Conservation (phyloP, 2,113 vertebrate species). For the Mirounga angustirostris region DNA sequence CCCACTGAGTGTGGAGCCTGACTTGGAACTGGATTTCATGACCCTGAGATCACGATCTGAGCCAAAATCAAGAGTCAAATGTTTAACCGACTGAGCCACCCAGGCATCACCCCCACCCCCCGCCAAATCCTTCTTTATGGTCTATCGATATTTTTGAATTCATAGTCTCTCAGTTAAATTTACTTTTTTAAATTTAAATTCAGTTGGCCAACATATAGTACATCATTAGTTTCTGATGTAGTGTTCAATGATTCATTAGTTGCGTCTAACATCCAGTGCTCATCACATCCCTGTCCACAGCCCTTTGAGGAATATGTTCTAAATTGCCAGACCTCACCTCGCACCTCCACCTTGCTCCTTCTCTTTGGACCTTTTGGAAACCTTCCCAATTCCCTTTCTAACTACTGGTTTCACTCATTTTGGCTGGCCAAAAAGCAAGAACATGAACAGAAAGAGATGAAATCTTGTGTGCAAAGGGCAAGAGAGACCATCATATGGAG, state of each 20-base stretch:
- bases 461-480: neutral
- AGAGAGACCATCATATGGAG: neutral
- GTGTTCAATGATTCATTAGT: too few relatives aligned
- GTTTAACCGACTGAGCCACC: neutral
- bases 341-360: neutral
- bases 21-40: neutral
- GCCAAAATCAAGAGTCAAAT: neutral
- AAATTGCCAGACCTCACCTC: neutral
- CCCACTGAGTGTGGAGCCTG: neutral
- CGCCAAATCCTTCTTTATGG: neutral
- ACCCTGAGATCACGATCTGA: neutral
- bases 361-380: neutral
- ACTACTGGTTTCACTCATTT: neutral
- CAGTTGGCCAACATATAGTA: too few relatives aligned
- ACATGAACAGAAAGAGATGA: neutral
- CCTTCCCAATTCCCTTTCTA: neutral
- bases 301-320: neutral
- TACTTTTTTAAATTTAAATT: too few relatives aligned
- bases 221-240: too few relatives aligned
- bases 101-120: neutral
- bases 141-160: neutral
- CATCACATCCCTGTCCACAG: neutral
- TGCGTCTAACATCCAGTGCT: too few relatives aligned
- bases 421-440: neutral
- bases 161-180: neutral